Base-by-base conservation (phyloP, 2,888 invertebrate genomes). In the Rhyacophila evoluta region DNA sequence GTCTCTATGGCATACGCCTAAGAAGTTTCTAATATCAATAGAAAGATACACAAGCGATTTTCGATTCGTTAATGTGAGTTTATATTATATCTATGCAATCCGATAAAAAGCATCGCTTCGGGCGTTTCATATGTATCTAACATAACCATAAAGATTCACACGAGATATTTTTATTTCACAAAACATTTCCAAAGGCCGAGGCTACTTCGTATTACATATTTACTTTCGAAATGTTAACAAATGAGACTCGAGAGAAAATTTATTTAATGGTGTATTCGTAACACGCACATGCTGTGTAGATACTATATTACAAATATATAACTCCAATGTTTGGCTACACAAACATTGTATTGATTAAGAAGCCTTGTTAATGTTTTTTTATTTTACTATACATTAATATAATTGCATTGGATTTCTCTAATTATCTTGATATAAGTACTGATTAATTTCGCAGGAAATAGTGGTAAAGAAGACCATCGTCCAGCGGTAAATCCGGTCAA, bases 11-110 rank as follows among this genome's bases (percentile, higher is more conserved):
- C 19, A 19, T 19, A 19, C 10, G 55, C 55, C 15, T 8, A 25
- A 15, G 15, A 41, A 55, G 55, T 55, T 55, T 55, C 55, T 55
- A 55, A 55, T 55, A 55, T 55, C 55, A 55, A 55, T 25, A 15
- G 55, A 19, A 55, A 8, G 55, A 10, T 8, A 55, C 10, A 25
- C 55, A 12, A 19, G 55, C 19, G 55, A 55, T 55, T 12, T 55
- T 55, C 55, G 55, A 55, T 55, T 12, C 55, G 15, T 41, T 19
- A 55, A 55, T 55, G 55, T 55, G 55, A 19, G 25, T 55, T 19
- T 19, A 55, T 10, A 55, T 55, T 55, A 55, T 25, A 55, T 55
- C 55, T 19, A 55, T 19, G 8, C 55, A 55, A 55, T 55, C 55
- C 25, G 10, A 55, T 19, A 55, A 8, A 55, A 55, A 55, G 8